These are phyloP conservation scores for Monochamus saltuarius DNA, from an alignment of 1,140 invertebrate genomes.

Conservation along the genomic window DNA sequence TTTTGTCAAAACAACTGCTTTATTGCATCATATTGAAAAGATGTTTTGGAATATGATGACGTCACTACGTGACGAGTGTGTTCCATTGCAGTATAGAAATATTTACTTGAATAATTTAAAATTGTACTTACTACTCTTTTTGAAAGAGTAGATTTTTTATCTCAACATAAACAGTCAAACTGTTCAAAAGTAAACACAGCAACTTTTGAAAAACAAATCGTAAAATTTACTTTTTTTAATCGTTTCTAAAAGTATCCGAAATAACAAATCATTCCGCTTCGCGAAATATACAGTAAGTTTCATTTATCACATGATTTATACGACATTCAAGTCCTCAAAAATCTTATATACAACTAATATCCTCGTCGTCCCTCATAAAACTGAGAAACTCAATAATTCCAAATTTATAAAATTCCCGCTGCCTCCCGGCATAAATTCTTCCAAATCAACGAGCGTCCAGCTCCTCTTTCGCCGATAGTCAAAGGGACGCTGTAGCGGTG, in stretches of 20 bases:
- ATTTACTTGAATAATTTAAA: too few relatives aligned
- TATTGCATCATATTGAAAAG: too few relatives aligned
- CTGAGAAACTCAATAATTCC: slow-evolving; percentile 26
- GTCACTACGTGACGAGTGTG: too few relatives aligned
- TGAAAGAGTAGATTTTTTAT: not conserved
- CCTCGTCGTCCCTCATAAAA: slow-evolving; percentile 30
- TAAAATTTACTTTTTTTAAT: not conserved
- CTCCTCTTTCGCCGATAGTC: slow-evolving; percentile 52
- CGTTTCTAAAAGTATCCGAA: slow-evolving; percentile 1
- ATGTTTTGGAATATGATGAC: too few relatives aligned
- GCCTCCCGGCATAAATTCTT: slow-evolving; percentile 1
- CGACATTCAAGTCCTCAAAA: not conserved
- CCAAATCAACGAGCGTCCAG: slow-evolving; percentile 32
- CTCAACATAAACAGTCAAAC: not conserved
- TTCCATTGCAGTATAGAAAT: too few relatives aligned
- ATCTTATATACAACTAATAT: not conserved
- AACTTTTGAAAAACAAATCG: not conserved
- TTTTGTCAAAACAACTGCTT: too few relatives aligned
- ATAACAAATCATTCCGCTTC: not conserved
- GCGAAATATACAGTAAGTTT: not conserved
- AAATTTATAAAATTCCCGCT: slow-evolving; percentile 13
- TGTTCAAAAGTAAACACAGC: slow-evolving; percentile 5
- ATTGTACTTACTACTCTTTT: too few relatives aligned
- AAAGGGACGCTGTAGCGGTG: slow-evolving; percentile 59
- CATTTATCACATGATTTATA: not conserved